phyloP scores from a whole-genome alignment of 2,888 invertebrate genomes.

The Malthinus seriepunctatus region DNA sequence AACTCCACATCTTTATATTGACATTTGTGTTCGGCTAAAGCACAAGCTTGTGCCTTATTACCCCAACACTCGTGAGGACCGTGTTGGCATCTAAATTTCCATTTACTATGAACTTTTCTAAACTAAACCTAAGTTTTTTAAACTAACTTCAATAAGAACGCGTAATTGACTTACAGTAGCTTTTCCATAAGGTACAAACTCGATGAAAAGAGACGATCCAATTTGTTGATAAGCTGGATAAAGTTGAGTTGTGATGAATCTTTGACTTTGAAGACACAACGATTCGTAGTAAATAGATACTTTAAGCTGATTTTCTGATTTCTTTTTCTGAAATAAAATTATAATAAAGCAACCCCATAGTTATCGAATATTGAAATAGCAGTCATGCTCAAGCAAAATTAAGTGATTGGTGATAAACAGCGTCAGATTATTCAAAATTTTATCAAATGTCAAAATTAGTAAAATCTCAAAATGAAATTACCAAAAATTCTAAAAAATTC shows the following conservation, averaged over 20 bases:
- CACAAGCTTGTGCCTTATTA: constrained; percentile 59
- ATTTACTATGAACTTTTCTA: constrained; percentile 19
- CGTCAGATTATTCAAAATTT: too few species aligned
- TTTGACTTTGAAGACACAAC: constrained; percentile 57
- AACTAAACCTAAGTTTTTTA: background rate
- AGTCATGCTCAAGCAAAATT: too few species aligned
- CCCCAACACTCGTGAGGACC: constrained; percentile 57
- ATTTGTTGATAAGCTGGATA: constrained; percentile 38
- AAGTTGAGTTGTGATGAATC: constrained; percentile 54
- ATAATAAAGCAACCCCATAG: too few species aligned
- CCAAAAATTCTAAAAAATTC: too few species aligned
- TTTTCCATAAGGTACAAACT: constrained; percentile 60
- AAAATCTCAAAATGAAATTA: too few species aligned
- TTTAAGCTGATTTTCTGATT: too few species aligned
- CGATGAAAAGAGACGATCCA: constrained; percentile 25
- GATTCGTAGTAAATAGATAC: constrained; percentile 60
- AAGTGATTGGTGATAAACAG: too few species aligned
- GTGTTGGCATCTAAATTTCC: constrained; percentile 57
- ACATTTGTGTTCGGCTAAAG: constrained; percentile 45
- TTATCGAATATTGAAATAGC: too few species aligned
- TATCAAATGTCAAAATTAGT: too few species aligned
- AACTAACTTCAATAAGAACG: background rate
- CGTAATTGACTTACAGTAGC: constrained; percentile 47
- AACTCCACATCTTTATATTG: constrained; percentile 41
- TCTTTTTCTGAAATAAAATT: too few species aligned